phyloP scores from a whole-genome alignment of 2,888 invertebrate species.

The Perizoma affinitatum region DNA sequence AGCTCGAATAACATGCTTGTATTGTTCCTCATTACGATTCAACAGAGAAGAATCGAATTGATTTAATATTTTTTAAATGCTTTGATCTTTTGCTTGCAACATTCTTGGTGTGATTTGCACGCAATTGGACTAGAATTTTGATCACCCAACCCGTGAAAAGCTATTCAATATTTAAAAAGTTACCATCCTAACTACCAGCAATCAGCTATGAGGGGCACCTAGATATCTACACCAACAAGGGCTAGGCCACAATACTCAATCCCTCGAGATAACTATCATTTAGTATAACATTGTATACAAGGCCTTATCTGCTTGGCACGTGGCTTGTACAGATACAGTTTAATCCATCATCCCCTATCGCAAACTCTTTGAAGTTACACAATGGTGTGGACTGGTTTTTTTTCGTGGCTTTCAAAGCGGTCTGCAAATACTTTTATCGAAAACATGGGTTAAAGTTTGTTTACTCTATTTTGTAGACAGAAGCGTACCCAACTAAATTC shows the following conservation, averaged over 20 bases:
- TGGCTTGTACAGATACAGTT: constrained; percentile 65
- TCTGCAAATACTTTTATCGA: constrained; percentile 33
- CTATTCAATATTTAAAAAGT: no score
- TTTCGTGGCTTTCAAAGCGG: constrained; percentile 35
- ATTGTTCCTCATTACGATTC: constrained; percentile 21
- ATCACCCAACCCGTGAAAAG: no score
- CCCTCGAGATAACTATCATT: constrained; percentile 61
- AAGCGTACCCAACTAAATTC: not conserved
- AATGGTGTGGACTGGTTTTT: constrained; percentile 48
- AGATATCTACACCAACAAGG: constrained; percentile 26
- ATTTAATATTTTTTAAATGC: constrained; percentile 6
- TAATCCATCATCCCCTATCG: constrained; percentile 70
- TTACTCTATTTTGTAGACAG: not conserved
- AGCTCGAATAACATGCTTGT: constrained; percentile 23
- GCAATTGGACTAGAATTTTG: no score
- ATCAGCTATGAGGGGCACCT: constrained; percentile 3
- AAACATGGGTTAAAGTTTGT: constrained; percentile 14
- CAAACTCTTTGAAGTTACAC: constrained; percentile 73
- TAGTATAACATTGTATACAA: constrained; percentile 40
- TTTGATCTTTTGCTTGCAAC: constrained; percentile 4
- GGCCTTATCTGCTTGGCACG: constrained; percentile 66
- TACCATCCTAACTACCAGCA: constrained; percentile 1
- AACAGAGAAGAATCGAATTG: constrained; percentile 5
- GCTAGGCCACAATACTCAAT: constrained; percentile 45
- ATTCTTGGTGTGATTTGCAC: no score